A percentile compares a stretch with the other conserved stretches of the same genome.
Evolutionary conservation across 2,797 vertebrate species (phyloP).

Genomic region (Eulemur albifrons): DNA sequence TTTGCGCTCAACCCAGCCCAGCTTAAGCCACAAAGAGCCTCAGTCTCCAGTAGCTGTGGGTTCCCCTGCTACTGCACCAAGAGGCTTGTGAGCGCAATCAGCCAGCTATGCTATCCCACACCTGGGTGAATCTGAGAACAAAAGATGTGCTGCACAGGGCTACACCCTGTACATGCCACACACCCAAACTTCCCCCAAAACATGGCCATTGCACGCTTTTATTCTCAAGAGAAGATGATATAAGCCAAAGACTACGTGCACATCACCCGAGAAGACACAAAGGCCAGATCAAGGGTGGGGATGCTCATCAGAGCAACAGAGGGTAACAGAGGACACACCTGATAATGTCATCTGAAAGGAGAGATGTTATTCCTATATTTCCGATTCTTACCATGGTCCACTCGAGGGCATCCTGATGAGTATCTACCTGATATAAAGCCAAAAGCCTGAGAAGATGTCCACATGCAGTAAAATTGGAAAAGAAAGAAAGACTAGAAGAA

Average conservation of each 20-base stretch:
- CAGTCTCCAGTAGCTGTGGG: not conserved
- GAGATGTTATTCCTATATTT: not conserved
- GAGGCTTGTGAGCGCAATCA: not conserved
- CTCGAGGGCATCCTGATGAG: accelerated
- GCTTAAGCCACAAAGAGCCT: not conserved
- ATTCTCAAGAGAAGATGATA: not conserved
- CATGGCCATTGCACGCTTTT: not conserved
- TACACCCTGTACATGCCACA: not conserved
- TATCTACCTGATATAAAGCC: not conserved
- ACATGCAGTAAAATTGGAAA: not conserved
- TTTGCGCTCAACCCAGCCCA: not conserved
- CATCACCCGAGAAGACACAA: not conserved
- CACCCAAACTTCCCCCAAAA: not conserved
- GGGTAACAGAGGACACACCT: not conserved
- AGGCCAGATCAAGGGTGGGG: not conserved
- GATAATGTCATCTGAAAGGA: not conserved
- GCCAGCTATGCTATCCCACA: not conserved
- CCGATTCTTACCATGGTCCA: not conserved
- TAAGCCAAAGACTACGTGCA: not conserved
- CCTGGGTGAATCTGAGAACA: not conserved
- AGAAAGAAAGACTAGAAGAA: not conserved
- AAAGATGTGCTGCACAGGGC: not conserved
- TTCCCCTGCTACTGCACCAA: not conserved
- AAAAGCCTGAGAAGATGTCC: not conserved
- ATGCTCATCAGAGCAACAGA: not conserved